A percentile compares a stretch with the other conserved stretches of the same genome.
phyloP scores from a whole-genome alignment of 2,797 vertebrate species.

The Myotis pilosus region DNA sequence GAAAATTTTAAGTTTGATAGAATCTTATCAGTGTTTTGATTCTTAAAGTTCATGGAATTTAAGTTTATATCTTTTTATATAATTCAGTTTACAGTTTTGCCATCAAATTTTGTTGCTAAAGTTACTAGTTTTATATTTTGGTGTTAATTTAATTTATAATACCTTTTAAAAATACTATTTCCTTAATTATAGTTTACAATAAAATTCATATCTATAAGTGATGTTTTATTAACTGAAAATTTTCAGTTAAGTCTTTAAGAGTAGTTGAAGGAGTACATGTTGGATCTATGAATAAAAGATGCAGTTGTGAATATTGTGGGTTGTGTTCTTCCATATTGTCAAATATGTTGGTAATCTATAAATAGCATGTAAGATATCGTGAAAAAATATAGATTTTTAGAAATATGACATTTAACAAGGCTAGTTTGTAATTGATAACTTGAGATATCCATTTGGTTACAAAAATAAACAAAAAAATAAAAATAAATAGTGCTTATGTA shows the following conservation, averaged over 20 bases:
- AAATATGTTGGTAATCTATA: background rate
- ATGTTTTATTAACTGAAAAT: background rate
- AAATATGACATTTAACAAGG: background rate
- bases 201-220: background rate
- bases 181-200: background rate
- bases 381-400: background rate
- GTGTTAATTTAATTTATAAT: background rate
- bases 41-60: background rate
- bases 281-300: background rate
- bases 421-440: background rate
- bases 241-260: background rate
- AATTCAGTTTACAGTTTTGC: background rate
- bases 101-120: background rate
- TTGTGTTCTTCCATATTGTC: background rate
- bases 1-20: background rate
- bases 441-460: background rate
- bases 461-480: background rate
- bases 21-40: background rate
- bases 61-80: background rate
- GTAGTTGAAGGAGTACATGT: background rate
- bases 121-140: background rate
- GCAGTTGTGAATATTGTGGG: background rate
- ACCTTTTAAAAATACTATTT: background rate
- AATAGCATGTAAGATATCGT: background rate
- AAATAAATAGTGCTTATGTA: background rate